Base-by-base conservation (phyloP, 2,797 vertebrate genomes). In the Sebastes miniatus region DNA sequence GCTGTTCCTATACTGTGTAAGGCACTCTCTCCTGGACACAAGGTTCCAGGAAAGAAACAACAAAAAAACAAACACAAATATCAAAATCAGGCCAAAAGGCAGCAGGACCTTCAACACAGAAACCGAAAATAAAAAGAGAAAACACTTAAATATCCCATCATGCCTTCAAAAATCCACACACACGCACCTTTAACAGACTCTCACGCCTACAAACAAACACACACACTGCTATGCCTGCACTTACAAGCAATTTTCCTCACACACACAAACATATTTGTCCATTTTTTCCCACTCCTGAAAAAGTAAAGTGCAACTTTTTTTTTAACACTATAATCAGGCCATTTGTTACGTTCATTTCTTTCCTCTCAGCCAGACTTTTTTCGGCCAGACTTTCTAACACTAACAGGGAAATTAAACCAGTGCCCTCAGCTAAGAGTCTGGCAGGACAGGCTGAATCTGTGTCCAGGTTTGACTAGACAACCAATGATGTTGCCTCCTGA, bases 231-330 rank as follows among this genome's bases (percentile, higher is more conserved):
- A 73, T 52, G 36, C 64, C 31, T 73, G 73, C 75, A 81, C 65
- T 31, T n/a, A 76, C 27, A 67, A 84, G 66, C 13, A 31, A n/a
- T 59, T 76, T 57, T 39, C 66, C 63, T 72, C 79, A 36, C 66
- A 58, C 59, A 82, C 59, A 82, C 64, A 87, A 74, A 84, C 79
- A 79, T 32, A 63, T 59, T 74, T 79, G 25, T 73, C 32, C 14
- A 27, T 74, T 80, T 68, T 39, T 79, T 76, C 71, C 66, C 62
- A 76, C 76, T 70, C 71, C 80, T 85, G 73, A 86, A 88, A 90
- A 92, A 81, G 79, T 95, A 95, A 95, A 95, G 94, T 95, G 93
- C 94, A 95, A 94, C 87, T 83, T 88, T 72, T 87, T 70, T 70
- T 86, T 83, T 86, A 91, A 86, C 89, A 91, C 80, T 82, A 79